Base-by-base conservation (phyloP, 2,113 vertebrate genomes). In the Cynopterus brachyotis region DNA sequence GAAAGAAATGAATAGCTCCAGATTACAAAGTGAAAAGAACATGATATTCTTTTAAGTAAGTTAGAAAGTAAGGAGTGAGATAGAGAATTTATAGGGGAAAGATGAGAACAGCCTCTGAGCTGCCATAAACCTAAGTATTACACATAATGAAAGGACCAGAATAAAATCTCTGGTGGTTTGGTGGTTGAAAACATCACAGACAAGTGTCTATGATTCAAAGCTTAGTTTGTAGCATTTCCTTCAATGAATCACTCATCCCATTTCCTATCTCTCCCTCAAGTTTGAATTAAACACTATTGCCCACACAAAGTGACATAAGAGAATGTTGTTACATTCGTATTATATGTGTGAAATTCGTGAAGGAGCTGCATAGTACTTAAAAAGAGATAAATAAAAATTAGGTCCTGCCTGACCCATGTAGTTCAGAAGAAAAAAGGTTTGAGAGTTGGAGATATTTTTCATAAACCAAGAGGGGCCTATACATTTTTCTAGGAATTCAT, bases 71-170 rank as follows among this genome's bases (percentile, higher is more conserved):
- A 89, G 59, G 45, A 79, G 5, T n/a, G 6, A 59, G 9, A 5
- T 10, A 57, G n/a, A 76, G 47, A n/a, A 86, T 32, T 50, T 28
- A 37, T 55, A 57, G 8, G 16, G 16, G 32, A 79, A 32, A 87
- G 37, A 13, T 59, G 80, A 50, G 11, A 17, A 82, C 9, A 28
- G 28, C 13, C n/a, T 66, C 62, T 24, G 45, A 53, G 24, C 3
- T 37, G 32, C 20, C 26, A 30, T 40, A 20, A 50, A 22, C 28
- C 35, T 5, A 35, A 5, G 5, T 35, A 13, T 20, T 26, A 2
- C 11, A 35, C 0, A 0, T 12, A n/a, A 32, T 37, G 20, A 85
- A 69, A 16, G 2, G 19, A 2, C 15, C 47, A 40, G 6, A 24
- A 17, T 24, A 28, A 92, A 24, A 47, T 22, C 42, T 47, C 11